Base-by-base conservation (phyloP, 2,888 invertebrate genomes). In the Lordiphosa andalusiaca region DNA sequence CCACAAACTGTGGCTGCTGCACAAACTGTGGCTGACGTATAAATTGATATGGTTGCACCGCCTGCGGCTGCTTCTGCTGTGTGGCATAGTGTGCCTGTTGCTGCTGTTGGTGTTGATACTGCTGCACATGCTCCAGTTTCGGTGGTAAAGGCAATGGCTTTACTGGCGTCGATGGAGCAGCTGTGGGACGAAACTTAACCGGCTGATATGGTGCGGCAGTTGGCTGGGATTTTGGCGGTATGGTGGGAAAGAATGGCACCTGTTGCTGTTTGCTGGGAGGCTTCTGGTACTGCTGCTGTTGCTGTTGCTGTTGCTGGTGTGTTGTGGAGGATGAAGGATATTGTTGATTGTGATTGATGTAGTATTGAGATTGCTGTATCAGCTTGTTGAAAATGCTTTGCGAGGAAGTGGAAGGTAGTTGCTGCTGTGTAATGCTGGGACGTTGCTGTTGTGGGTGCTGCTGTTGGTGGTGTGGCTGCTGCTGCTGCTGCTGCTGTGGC, bases 11-110 rank as follows among this genome's bases (percentile, higher is more conserved):
- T 2, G 87, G 88, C 50, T 86, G 85, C 35, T 87, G 87, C 48
- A 82, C 76, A 48, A 85, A 88, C 37, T 82, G 81, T 0, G 87
- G 89, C 63, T 91, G 91, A 23, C 89, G 86, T 68, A 90, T 89
- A 23, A 88, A 90, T 71, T 90, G 90, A 46, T 87, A 90, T 38
- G 88, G 83, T 49, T 72, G 56, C 44, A 71, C 71, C 19, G 71
- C 60, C 0, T 55, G 66, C 13, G 69, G 70, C 25, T 85, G 80
- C n/a, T 74, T 71, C 7, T 65, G 62, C 19, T 85, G 87, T 51
- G 75, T 77, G 86, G 53, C 83, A 40, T 62, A 63, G 21, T 63
- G 49, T 51, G 30, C 3, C 9, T 51, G 54, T 12, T 41, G 51
- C 23, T 46, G 44, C 6, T 69, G 69, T 19, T 88, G 89, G 7